Percentiles rank a stretch among this genome's conserved stretches.
Evolutionary conservation across 2,113 vertebrate genomes (phyloP).

Genomic region (Scartelaos histophorus): DNA sequence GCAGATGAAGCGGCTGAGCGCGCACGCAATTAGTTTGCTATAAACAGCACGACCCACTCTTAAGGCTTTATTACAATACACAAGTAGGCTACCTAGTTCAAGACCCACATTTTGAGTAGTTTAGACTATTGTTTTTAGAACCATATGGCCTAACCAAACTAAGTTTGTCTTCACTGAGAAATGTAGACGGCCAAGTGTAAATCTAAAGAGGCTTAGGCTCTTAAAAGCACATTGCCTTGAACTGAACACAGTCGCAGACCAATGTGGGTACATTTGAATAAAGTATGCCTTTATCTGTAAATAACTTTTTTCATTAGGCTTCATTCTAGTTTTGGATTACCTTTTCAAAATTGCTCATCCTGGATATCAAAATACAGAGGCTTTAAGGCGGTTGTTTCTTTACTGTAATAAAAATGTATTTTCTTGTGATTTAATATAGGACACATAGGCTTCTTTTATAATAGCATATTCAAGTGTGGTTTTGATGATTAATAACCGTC

Average conservation of each 20-base stretch:
- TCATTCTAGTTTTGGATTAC: not conserved
- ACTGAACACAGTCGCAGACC: not conserved
- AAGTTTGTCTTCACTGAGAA: not conserved
- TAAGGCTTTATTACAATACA: not conserved
- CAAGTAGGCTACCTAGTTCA: not conserved
- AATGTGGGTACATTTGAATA: not conserved
- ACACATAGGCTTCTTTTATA: no score
- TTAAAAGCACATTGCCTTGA: not conserved
- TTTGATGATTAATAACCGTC: slow-evolving; percentile 32
- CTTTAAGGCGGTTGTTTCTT: no score
- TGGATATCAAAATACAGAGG: no score
- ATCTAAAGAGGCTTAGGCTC: not conserved
- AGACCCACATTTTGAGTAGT: not conserved
- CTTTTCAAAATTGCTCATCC: not conserved
- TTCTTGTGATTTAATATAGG: no score
- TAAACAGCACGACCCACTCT: not conserved
- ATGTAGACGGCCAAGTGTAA: not conserved
- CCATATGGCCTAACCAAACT: no score
- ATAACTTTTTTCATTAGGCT: not conserved
- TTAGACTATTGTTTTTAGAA: not conserved
- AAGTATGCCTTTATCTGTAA: not conserved
- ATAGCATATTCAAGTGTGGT: slow-evolving; percentile 21
- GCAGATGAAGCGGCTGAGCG: slow-evolving; percentile 53
- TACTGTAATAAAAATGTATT: no score
- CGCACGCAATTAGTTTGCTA: slow-evolving; percentile 61